These are phyloP conservation scores for Mactra quadrangularis DNA, from an alignment of 1,140 invertebrate genomes.

Conservation along the genomic window DNA sequence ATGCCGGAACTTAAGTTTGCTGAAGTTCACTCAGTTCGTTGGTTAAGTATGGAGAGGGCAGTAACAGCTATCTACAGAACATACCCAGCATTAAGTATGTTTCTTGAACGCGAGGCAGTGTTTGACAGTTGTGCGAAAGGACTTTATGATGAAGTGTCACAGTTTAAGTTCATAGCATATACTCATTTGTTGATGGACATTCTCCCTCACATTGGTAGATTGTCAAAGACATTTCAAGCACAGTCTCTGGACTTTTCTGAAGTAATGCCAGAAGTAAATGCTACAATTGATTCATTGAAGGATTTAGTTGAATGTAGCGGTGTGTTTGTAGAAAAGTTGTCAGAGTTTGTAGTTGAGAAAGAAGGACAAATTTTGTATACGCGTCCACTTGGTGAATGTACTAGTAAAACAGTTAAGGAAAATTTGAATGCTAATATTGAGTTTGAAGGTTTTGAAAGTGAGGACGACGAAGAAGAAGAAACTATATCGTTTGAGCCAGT, in stretches of 20 bases:
- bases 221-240: neutral
- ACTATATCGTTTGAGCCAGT: neutral
- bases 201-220: conserved; percentile 15
- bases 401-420: neutral
- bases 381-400: neutral
- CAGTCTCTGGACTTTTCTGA: neutral
- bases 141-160: conserved; percentile 29
- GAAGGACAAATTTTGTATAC: neutral
- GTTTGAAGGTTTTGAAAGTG: neutral
- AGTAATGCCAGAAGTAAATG: neutral
- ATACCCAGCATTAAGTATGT: conserved; percentile 30
- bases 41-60: conserved; percentile 27
- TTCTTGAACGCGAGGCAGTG: conserved; percentile 25
- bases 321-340: conserved; percentile 3
- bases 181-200: conserved; percentile 51
- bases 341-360: conserved; percentile 15
- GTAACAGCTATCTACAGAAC: conserved; percentile 10
- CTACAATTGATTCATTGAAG: neutral
- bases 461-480: neutral
- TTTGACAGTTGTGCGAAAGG: conserved; percentile 17
- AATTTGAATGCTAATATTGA: neutral
- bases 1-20: conserved; percentile 22
- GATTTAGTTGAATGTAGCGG: neutral
- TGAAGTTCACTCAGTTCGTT: conserved; percentile 21
- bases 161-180: conserved; percentile 33